phyloP scores from a whole-genome alignment of 2,888 invertebrate genomes.

The Boloria selene region DNA sequence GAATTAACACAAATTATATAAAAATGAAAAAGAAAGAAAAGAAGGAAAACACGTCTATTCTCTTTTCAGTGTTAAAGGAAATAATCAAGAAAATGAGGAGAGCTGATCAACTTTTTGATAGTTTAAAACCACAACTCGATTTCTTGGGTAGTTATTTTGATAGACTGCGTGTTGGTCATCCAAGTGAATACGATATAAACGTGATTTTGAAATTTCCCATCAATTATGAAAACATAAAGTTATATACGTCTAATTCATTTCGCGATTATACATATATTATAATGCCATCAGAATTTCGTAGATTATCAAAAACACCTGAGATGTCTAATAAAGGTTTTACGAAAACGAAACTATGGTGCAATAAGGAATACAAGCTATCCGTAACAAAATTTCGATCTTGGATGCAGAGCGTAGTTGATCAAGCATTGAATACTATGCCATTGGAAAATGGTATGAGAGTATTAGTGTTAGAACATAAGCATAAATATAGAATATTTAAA shows the following conservation, averaged over 20 bases:
- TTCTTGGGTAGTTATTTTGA: conserved; percentile 66
- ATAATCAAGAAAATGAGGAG: conserved; percentile 53
- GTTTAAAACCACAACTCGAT: conserved; percentile 58
- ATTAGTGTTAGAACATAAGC: conserved; percentile 47
- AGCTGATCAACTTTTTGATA: conserved; percentile 52
- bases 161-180: conserved; percentile 59
- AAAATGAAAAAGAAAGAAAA: conserved; percentile 53
- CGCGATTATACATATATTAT: conserved; percentile 53
- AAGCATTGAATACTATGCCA: conserved; percentile 52
- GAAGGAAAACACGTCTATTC: conserved; percentile 53
- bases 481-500: conserved; percentile 47
- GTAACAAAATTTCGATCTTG: conserved; percentile 54
- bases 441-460: conserved; percentile 49
- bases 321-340: conserved; percentile 54
- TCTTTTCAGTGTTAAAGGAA: conserved; percentile 53
- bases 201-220: conserved; percentile 56
- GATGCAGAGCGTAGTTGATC: conserved; percentile 63
- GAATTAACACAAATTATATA: conserved; percentile 53
- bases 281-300: conserved; percentile 64
- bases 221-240: conserved; percentile 54
- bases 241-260: conserved; percentile 47
- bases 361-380: conserved; percentile 50
- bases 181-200: conserved; percentile 64
- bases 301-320: conserved; percentile 51
- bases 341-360: conserved; percentile 59